Evolutionary conservation across 2,888 invertebrate species (phyloP).

Genomic region (Notodonta dromedarius): DNA sequence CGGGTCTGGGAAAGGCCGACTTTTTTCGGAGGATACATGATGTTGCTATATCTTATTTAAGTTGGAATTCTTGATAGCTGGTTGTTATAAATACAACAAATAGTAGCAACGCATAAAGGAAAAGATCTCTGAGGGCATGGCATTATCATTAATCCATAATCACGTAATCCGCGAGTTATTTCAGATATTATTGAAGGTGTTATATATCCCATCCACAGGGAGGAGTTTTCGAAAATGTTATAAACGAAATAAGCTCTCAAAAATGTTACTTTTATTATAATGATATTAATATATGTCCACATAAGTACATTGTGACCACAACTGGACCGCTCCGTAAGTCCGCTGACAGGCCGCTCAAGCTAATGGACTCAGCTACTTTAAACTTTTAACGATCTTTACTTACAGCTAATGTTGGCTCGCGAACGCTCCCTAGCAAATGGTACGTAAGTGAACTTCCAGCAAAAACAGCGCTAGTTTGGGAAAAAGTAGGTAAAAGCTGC

Average conservation of each 20-base stretch:
- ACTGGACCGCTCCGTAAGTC: slow-evolving; percentile 29
- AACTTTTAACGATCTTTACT: slow-evolving; percentile 78
- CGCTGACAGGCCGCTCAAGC: slow-evolving; percentile 38
- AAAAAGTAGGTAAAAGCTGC: slow-evolving; percentile 32
- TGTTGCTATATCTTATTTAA: not conserved
- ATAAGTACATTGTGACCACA: slow-evolving; percentile 23
- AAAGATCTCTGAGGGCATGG: no score
- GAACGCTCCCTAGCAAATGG: slow-evolving; percentile 61
- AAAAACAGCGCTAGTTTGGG: slow-evolving; percentile 39
- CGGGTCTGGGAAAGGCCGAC: slow-evolving; percentile 25
- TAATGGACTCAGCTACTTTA: slow-evolving; percentile 77
- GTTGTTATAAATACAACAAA: not conserved
- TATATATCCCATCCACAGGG: no score
- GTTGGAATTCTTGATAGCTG: not conserved
- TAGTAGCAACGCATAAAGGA: no score
- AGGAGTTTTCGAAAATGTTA: no score
- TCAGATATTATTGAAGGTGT: no score
- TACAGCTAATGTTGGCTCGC: slow-evolving; percentile 68
- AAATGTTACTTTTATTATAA: no score
- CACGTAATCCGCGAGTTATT: no score
- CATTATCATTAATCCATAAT: no score
- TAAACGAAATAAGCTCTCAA: no score
- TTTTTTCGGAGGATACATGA: not conserved
- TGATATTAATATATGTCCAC: not conserved
- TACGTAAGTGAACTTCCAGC: slow-evolving; percentile 45